Conservation (phyloP, 2,888 invertebrate species). For the Cyclophora punctaria region DNA sequence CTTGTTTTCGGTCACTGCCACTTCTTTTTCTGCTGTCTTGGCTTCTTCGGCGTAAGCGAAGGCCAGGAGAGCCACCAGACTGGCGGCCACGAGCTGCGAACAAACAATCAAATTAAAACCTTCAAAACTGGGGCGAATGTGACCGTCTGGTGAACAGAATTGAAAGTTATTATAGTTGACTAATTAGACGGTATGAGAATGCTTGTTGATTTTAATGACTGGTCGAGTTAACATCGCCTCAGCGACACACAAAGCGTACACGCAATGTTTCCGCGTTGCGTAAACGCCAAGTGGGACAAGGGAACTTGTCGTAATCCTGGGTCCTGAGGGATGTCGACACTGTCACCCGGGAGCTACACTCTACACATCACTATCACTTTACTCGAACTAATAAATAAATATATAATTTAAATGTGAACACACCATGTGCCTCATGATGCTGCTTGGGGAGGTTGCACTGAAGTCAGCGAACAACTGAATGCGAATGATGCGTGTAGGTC, state of each 20-base stretch:
- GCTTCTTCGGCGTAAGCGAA: slow-evolving; percentile 75
- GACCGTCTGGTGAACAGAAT: slow-evolving; percentile 26
- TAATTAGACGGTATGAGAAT: slow-evolving; percentile 43
- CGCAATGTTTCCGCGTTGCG: slow-evolving; percentile 52
- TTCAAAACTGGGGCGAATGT: slow-evolving; percentile 27
- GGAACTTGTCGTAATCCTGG: slow-evolving; percentile 25
- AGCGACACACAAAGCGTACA: slow-evolving; percentile 34
- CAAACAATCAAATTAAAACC: slow-evolving; percentile 21
- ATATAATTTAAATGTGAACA: slow-evolving; percentile 36
- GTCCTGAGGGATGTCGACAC: slow-evolving; percentile 12
- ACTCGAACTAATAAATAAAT: slow-evolving; percentile 12
- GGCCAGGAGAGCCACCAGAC: slow-evolving; percentile 78
- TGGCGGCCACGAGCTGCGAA: slow-evolving; percentile 73
- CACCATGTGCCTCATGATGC: slow-evolving; percentile 75
- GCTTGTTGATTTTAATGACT: slow-evolving; percentile 33
- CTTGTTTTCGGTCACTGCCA: slow-evolving; percentile 73
- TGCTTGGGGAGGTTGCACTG: slow-evolving; percentile 70
- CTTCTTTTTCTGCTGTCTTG: slow-evolving; percentile 74
- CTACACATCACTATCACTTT: slow-evolving; percentile 39
- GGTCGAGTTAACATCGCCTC: slow-evolving; percentile 33
- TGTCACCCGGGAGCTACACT: slow-evolving; percentile 1
- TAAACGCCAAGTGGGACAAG: slow-evolving; percentile 38
- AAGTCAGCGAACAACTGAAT: slow-evolving; percentile 72
- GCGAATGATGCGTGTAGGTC: slow-evolving; percentile 70
- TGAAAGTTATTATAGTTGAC: slow-evolving; percentile 38